Conservation (phyloP, 1,140 invertebrate species). For the Tigriopus japonicus region DNA sequence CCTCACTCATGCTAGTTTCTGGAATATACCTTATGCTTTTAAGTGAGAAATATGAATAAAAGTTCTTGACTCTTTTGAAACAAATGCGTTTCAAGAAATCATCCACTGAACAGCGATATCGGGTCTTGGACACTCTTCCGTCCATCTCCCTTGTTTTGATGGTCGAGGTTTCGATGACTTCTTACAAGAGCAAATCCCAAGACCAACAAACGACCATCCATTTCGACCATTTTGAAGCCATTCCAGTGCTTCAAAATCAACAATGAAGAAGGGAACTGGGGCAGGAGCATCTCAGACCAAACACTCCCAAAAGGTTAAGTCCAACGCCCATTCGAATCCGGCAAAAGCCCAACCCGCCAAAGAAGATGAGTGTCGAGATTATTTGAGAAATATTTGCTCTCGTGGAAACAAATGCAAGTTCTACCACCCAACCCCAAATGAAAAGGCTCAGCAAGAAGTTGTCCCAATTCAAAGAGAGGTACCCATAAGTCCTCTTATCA, state of each 20-base stretch:
- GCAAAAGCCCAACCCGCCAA: neutral
- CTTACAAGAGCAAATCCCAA: too few relatives aligned
- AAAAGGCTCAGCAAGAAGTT: neutral
- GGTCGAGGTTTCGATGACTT: too few relatives aligned
- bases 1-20: too few relatives aligned
- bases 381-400: constrained; percentile 43
- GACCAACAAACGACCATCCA: too few relatives aligned
- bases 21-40: too few relatives aligned
- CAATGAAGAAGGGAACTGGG: neutral
- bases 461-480: neutral
- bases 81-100: too few relatives aligned
- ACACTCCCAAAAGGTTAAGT: neutral
- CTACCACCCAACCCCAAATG: constrained; percentile 36
- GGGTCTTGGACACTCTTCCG: too few relatives aligned
- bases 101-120: too few relatives aligned
- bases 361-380: constrained; percentile 31
- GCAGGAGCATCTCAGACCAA: neutral
- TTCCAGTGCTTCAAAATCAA: neutral
- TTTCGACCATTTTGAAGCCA: too few relatives aligned
- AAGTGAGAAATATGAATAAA: too few relatives aligned
- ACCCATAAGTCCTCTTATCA: constrained; percentile 8
- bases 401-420: constrained; percentile 57
- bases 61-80: too few relatives aligned
- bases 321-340: neutral
- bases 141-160: too few relatives aligned